Evolutionary conservation across 1,140 invertebrate genomes (phyloP), one percentile per base, ranked within the genome.

Genomic region (Prorops nasuta): DNA sequence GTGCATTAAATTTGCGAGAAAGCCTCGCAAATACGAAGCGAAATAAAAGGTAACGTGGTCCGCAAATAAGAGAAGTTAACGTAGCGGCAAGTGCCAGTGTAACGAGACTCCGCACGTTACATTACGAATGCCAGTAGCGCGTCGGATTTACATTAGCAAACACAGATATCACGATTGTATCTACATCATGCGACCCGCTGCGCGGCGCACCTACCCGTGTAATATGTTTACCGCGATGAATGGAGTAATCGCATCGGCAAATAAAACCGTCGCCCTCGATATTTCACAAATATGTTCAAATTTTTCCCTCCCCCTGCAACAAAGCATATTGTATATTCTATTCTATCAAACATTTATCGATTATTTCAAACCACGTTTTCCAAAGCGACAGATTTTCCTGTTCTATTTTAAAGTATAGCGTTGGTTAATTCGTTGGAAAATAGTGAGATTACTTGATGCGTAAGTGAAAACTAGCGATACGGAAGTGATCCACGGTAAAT

Each of bases 101-200:
- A 28, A 28, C 24, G 24, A 28, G 24, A 6, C 24, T 6, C 24
- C 4, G 4, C 10, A 28, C 4, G 14, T 47, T 32, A 28, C 43
- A 24, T 56, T 58, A 49, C 44, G 39, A 58, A 59, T 46, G 51
- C 45, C 45, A 16, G 50, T 49, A 49, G 46, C 56, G 45, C 42
- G 38, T 49, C 44, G 41, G 38, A 49, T 53, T 53, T 45, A 46
- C 45, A 59, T 53, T 58, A 54, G 45, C 41, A 45, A 39, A 58
- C 49, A 46, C 50, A 54, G 55, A 58, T 58, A 49, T 59, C 42
- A 36, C 45, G 50, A 54, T 59, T 57, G 48, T 15, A 44, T 57
- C 22, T 44, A 16, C 40, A 43, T 38, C 50, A 43, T 43, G 50
- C 50, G 41, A 58, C 41, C 37, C 42, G 49, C 45, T 58, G 54